Conservation (phyloP, 2,888 invertebrate species). For the Drosophila percnosoma region DNA sequence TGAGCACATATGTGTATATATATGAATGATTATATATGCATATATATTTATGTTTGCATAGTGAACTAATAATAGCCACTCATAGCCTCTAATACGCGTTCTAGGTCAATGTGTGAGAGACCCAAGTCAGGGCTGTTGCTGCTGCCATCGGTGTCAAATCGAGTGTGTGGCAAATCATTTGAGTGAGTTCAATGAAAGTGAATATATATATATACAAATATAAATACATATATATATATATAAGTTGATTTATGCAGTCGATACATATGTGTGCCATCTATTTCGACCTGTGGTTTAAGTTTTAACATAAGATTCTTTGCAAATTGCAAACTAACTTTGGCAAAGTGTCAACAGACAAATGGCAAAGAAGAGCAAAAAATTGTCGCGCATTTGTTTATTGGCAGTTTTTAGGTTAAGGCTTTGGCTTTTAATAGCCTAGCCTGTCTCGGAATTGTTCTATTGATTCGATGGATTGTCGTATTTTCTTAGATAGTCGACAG, state of each 20-base stretch:
- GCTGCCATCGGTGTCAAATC: slow-evolving; percentile 50
- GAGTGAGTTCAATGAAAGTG: slow-evolving; percentile 6
- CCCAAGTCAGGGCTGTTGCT: slow-evolving; percentile 64
- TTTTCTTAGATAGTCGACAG: neutral
- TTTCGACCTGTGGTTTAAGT: slow-evolving; percentile 31
- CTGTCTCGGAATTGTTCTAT: slow-evolving; percentile 1
- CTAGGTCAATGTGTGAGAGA: slow-evolving; percentile 65
- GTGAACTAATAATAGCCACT: slow-evolving; percentile 57
- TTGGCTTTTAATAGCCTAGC: slow-evolving; percentile 20
- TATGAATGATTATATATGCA: slow-evolving; percentile 8
- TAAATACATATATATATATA: neutral
- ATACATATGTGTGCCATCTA: neutral
- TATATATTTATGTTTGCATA: slow-evolving; percentile 24
- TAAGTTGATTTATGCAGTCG: neutral
- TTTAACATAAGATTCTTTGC: slow-evolving; percentile 8
- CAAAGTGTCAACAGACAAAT: slow-evolving; percentile 67
- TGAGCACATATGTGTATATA: slow-evolving; percentile 28
- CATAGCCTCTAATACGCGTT: slow-evolving; percentile 69
- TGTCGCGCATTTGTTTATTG: slow-evolving; percentile 43
- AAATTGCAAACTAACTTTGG: slow-evolving; percentile 80
- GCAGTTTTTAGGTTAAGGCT: slow-evolving; percentile 53
- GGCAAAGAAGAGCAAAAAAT: slow-evolving; percentile 33
- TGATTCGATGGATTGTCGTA: slow-evolving; percentile 6
- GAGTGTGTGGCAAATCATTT: neutral
- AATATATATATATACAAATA: neutral